These are phyloP conservation scores for Lepidonotus clava DNA, from an alignment of 2,888 invertebrate species.

Conservation along the genomic window DNA sequence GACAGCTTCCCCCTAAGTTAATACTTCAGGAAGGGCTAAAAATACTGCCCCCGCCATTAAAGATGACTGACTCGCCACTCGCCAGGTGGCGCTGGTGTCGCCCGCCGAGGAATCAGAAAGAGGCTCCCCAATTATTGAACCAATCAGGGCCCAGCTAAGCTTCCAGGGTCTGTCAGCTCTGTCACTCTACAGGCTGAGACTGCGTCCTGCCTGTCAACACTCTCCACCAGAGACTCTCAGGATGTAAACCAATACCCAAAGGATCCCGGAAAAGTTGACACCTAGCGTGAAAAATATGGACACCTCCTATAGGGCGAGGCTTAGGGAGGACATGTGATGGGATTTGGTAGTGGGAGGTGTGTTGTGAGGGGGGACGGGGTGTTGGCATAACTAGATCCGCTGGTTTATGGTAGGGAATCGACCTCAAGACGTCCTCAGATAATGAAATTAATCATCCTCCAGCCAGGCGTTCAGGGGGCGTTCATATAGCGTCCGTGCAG, in stretches of 20 bases:
- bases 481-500: no score
- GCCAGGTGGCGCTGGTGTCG: neutral
- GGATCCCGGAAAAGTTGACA: no score
- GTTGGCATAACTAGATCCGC: neutral
- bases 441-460: constrained; percentile 26
- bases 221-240: no score
- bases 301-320: neutral
- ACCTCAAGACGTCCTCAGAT: neutral
- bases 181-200: no score
- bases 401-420: neutral
- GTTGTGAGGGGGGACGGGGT: neutral
- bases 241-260: no score
- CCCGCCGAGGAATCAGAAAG: neutral
- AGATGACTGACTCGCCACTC: no score
- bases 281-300: neutral
- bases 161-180: no score
- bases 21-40: no score
- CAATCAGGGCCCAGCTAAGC: neutral
- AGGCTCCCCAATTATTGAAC: neutral
- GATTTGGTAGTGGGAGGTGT: neutral
- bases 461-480: no score
- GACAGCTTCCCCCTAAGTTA: no score
- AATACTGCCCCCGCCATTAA: no score
- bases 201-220: no score
- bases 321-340: neutral